Conservation (phyloP, 2,888 invertebrate species). For the Meloe dianella region DNA sequence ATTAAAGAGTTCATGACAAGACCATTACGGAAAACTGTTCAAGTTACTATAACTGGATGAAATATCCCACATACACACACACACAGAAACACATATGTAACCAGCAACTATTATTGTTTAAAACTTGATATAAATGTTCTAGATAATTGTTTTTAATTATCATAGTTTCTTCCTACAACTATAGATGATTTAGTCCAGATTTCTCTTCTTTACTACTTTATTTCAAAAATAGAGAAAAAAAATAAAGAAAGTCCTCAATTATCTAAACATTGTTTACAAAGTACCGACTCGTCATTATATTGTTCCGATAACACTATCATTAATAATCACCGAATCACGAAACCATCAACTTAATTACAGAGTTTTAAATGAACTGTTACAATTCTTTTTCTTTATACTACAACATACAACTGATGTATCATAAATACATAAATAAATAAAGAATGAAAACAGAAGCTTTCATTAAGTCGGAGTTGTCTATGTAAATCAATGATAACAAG, state of each 20-base stretch:
- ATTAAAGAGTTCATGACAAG: conserved; percentile 3
- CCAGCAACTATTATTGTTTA: neutral
- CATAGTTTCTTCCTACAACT: neutral
- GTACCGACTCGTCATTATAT: too few species aligned
- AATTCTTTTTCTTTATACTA: too few species aligned
- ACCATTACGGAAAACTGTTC: conserved; percentile 14
- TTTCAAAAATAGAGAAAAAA: neutral
- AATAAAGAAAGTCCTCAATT: neutral
- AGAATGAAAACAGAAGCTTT: neutral
- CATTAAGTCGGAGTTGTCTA: neutral
- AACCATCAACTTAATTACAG: too few species aligned
- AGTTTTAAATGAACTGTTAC: too few species aligned
- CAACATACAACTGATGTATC: too few species aligned
- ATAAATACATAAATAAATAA: neutral
- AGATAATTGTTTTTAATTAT: neutral
- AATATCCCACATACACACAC: conserved; percentile 28
- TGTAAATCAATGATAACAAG: neutral
- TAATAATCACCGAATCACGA: too few species aligned
- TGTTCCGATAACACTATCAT: too few species aligned
- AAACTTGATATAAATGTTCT: neutral
- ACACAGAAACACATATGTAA: conserved; percentile 11
- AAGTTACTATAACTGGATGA: conserved; percentile 24
- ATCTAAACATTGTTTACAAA: neutral
- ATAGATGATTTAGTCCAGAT: conserved; percentile 1
- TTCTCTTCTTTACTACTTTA: neutral